Percentiles rank a stretch among this genome's conserved stretches.
These are phyloP conservation scores for Megalonaias nervosa DNA, from an alignment of 1,140 invertebrate species.

Conservation along the genomic window DNA sequence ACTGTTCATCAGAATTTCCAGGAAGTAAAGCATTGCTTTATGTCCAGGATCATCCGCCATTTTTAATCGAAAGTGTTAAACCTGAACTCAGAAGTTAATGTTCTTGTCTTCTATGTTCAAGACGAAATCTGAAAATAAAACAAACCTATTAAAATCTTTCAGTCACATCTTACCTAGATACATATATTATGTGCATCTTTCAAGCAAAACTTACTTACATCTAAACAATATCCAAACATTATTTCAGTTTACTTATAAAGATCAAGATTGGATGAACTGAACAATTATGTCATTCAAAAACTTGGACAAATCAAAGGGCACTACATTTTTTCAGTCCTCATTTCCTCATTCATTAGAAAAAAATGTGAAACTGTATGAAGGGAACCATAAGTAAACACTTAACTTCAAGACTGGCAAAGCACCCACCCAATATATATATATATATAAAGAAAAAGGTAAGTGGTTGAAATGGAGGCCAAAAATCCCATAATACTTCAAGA, in stretches of 20 bases:
- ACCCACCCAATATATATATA: no score
- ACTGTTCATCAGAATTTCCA: conserved; percentile 73
- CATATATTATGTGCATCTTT: neutral
- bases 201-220: neutral
- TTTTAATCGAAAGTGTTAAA: conserved; percentile 29
- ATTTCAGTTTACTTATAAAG: neutral
- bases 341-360: no score
- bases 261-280: no score
- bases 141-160: neutral
- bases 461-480: no score
- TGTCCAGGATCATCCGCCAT: conserved; percentile 71
- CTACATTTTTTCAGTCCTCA: no score
- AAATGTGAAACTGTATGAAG: no score
- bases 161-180: neutral
- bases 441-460: no score
- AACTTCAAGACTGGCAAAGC: no score
- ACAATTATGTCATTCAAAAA: no score
- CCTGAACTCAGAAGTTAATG: conserved; percentile 34
- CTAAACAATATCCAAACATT: neutral
- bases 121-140: conserved; percentile 10
- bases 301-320: no score
- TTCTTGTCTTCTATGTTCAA: conserved; percentile 6
- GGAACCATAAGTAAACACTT: no score
- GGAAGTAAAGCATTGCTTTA: conserved; percentile 72
- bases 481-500: no score